Percentiles rank a stretch among this genome's conserved stretches.
Conservation (phyloP, 2,797 vertebrate species). For the Macropodus opercularis region DNA sequence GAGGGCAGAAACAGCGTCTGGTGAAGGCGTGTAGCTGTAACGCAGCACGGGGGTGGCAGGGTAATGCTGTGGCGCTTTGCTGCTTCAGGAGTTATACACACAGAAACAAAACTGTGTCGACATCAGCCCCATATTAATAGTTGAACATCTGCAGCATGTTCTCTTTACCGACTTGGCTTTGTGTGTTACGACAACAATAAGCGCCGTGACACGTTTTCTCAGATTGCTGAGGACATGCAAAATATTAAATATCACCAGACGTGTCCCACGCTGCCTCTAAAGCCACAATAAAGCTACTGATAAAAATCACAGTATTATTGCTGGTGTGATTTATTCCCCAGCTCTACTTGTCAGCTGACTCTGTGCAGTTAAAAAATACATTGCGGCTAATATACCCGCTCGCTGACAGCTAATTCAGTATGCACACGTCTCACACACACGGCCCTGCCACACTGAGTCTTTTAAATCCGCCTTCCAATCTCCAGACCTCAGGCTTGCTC, state of each 20-base stretch:
- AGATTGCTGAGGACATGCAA: neutral
- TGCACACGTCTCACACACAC: slow-evolving; percentile 12
- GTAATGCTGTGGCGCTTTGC: too few species aligned
- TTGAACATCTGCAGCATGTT: too few species aligned
- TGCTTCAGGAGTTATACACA: too few species aligned
- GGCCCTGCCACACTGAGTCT: slow-evolving; percentile 44
- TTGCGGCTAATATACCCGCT: slow-evolving; percentile 2
- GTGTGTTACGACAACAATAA: too few species aligned
- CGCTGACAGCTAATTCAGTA: slow-evolving; percentile 42
- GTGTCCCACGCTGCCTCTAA: neutral
- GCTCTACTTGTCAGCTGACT: slow-evolving; percentile 1
- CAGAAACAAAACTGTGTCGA: neutral
- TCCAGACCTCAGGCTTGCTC: slow-evolving; percentile 65
- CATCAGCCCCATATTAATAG: too few species aligned
- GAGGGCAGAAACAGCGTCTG: too few species aligned
- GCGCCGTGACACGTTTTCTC: too few species aligned
- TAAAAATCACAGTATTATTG: neutral
- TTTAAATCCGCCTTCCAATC: slow-evolving; percentile 61
- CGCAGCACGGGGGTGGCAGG: too few species aligned
- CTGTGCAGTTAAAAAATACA: slow-evolving; percentile 5
- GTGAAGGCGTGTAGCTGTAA: too few species aligned
- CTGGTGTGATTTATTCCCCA: slow-evolving; percentile 1
- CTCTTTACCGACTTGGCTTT: too few species aligned
- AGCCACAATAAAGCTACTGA: neutral
- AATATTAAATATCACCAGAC: neutral